These are phyloP conservation scores for Drosophila miranda DNA, from an alignment of 1,140 invertebrate species.

Conservation along the genomic window DNA sequence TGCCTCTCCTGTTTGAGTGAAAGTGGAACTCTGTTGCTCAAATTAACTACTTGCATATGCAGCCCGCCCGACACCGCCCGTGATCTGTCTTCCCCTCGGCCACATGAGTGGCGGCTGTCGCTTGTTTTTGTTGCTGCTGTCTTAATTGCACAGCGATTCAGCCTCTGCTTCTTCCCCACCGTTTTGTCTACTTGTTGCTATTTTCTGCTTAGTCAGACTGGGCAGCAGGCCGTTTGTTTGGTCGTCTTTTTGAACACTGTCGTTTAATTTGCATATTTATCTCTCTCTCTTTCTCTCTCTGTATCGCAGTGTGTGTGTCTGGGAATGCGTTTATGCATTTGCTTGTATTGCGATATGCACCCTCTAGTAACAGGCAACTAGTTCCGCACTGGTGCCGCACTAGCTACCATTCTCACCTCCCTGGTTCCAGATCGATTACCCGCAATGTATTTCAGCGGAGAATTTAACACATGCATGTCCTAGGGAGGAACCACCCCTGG, in stretches of 20 bases:
- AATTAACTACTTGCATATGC: slow-evolving; percentile 66
- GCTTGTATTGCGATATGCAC: slow-evolving; percentile 15
- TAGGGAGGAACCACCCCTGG: too few species aligned
- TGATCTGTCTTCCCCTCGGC: slow-evolving; percentile 1
- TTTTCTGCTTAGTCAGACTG: slow-evolving; percentile 76
- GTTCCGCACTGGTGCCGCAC: too few species aligned
- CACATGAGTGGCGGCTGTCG: slow-evolving; percentile 36
- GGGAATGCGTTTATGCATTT: slow-evolving; percentile 23
- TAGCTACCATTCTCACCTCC: too few species aligned
- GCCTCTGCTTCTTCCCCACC: slow-evolving; percentile 30
- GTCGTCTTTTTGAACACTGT: slow-evolving; percentile 38
- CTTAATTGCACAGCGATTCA: slow-evolving; percentile 63
- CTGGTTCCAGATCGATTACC: too few species aligned
- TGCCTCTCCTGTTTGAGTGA: slow-evolving; percentile 46
- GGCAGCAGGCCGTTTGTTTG: slow-evolving; percentile 48
- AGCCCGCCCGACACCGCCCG: slow-evolving; percentile 24
- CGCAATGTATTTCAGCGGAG: too few species aligned
- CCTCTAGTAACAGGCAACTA: too few species aligned
- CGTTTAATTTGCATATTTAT: slow-evolving; percentile 48
- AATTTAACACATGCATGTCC: too few species aligned
- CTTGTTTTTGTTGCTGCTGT: slow-evolving; percentile 62
- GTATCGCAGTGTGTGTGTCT: slow-evolving; percentile 17
- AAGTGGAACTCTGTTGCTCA: slow-evolving; percentile 77
- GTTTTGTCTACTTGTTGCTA: slow-evolving; percentile 69
- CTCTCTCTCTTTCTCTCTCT: not conserved